A percentile compares a stretch with the other conserved stretches of the same genome.
These are phyloP conservation scores for Dryobates pubescens DNA, from an alignment of 2,797 vertebrate species.

Conservation along the genomic window DNA sequence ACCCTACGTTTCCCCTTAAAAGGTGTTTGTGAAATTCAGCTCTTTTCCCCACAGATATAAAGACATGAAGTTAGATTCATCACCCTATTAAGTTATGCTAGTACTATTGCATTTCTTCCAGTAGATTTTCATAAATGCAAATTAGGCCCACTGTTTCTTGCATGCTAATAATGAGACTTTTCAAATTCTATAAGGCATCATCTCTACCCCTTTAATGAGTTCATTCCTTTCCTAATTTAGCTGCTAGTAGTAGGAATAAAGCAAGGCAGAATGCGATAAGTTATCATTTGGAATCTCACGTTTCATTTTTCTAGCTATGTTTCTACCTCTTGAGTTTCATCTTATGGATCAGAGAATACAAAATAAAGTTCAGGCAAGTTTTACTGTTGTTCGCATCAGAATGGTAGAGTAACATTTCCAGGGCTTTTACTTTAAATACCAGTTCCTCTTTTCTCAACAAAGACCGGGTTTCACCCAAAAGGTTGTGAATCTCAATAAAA, in stretches of 20 bases:
- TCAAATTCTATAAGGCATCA: constrained; percentile 10
- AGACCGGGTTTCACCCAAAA: not conserved
- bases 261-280: not conserved
- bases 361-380: not conserved
- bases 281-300: not conserved
- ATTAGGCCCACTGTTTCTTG: not conserved
- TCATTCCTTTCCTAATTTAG: constrained; percentile 30
- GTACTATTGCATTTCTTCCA: constrained; percentile 35
- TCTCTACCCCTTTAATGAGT: constrained; percentile 9
- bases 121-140: constrained; percentile 59
- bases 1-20: not conserved
- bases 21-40: not conserved
- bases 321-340: not conserved
- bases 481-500: not conserved
- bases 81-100: constrained; percentile 19
- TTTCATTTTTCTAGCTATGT: constrained; percentile 11
- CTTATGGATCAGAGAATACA: not conserved
- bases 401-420: not conserved
- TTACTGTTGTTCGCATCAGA: not conserved
- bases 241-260: not conserved
- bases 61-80: constrained; percentile 39
- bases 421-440: not conserved
- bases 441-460: not conserved
- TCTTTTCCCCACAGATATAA: constrained; percentile 26
- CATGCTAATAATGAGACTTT: constrained; percentile 24